Conservation (phyloP, 2,113 vertebrate genomes). For the Psephotus haematonotus region DNA sequence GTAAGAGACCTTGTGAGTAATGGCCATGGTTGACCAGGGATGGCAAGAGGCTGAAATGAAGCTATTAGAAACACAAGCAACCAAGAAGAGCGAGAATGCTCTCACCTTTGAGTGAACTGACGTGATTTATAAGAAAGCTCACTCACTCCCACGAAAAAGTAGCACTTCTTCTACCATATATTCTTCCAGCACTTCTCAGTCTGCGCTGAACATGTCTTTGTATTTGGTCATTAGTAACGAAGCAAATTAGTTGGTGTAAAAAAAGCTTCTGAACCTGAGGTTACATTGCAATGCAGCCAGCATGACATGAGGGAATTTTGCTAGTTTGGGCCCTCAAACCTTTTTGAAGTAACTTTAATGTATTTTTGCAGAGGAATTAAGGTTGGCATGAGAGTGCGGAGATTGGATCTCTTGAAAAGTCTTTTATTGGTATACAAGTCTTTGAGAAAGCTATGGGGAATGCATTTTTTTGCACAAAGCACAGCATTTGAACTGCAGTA, state of each 20-base stretch:
- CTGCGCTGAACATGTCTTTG: not conserved
- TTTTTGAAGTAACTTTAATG: not conserved
- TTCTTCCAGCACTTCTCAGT: not conserved
- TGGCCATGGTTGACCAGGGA: not conserved
- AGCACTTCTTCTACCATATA: not conserved
- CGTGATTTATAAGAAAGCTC: not conserved
- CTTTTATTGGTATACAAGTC: not conserved
- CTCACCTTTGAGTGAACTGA: not conserved
- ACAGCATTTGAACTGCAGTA: not conserved
- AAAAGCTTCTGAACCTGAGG: not conserved
- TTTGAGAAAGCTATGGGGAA: not conserved
- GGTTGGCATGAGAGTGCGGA: not conserved
- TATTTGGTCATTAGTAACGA: not conserved
- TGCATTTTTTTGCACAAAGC: not conserved
- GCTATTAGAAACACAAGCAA: not conserved
- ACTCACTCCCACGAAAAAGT: not conserved
- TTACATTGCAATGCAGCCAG: not conserved
- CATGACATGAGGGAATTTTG: not conserved
- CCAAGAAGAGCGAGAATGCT: rapidly evolving
- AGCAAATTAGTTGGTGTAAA: not conserved
- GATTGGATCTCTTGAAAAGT: not conserved
- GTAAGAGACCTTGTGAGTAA: not conserved
- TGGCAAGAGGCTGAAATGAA: not conserved
- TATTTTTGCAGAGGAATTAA: not conserved
- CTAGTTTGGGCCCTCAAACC: not conserved